These are phyloP conservation scores for Sarcophaga rosellei DNA, from an alignment of 2,888 invertebrate genomes.

Conservation along the genomic window DNA sequence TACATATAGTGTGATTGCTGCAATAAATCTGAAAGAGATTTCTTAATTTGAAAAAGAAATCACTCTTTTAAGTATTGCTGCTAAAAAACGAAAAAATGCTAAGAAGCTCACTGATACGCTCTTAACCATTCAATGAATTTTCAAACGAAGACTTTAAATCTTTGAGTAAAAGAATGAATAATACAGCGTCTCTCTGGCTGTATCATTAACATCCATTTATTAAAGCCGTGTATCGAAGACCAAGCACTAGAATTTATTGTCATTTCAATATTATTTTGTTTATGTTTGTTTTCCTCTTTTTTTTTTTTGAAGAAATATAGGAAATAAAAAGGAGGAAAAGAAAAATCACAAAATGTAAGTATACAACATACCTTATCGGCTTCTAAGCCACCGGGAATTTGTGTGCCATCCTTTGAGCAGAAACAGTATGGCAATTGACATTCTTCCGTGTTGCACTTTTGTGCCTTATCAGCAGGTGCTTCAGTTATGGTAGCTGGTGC, in stretches of 20 bases:
- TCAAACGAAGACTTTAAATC: slow-evolving; percentile 25
- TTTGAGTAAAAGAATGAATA: neutral
- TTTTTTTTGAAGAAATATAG: slow-evolving; percentile 1
- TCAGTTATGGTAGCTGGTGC: slow-evolving; percentile 92
- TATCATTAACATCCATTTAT: slow-evolving; percentile 9
- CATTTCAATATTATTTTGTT: neutral
- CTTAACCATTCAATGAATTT: slow-evolving; percentile 31
- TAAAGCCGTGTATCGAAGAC: slow-evolving; percentile 2
- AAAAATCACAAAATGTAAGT: neutral
- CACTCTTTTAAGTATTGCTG: neutral
- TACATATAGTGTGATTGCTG: neutral
- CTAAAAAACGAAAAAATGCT: neutral
- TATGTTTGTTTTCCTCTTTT: neutral
- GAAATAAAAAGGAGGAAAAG: neutral
- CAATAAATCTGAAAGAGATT: neutral
- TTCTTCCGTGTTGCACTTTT: slow-evolving; percentile 88
- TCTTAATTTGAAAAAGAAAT: neutral
- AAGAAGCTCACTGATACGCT: neutral
- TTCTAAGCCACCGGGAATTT: slow-evolving; percentile 91
- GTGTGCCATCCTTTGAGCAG: slow-evolving; percentile 95
- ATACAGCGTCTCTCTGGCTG: neutral
- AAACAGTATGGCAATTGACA: slow-evolving; percentile 94
- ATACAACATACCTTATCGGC: slow-evolving; percentile 87
- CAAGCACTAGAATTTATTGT: slow-evolving; percentile 4
- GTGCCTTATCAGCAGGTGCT: slow-evolving; percentile 89